Evolutionary conservation across 2,797 vertebrate genomes (phyloP).

Genomic region (Hirundo rustica): DNA sequence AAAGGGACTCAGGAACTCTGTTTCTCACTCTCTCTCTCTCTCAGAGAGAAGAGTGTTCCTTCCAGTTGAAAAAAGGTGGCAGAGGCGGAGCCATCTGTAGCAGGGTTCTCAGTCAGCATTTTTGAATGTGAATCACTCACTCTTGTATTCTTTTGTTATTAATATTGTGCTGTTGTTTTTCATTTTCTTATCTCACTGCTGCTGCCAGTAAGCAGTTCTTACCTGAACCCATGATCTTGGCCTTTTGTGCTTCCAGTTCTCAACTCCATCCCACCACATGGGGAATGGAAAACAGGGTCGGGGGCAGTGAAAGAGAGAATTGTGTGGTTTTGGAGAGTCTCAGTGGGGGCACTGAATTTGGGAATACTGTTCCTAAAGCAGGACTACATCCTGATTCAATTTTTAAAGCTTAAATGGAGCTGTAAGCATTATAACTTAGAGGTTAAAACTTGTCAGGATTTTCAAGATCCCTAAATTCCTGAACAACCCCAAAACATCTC

Average conservation of each 20-base stretch:
- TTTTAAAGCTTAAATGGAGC: background rate
- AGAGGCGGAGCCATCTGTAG: background rate
- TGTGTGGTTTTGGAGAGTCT: background rate
- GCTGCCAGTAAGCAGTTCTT: background rate
- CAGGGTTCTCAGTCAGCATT: background rate
- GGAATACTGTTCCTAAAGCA: background rate
- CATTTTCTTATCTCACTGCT: background rate
- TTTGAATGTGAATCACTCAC: background rate
- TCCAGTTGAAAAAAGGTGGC: too few species aligned
- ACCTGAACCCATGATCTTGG: background rate
- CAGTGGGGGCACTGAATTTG: background rate
- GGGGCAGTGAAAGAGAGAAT: background rate
- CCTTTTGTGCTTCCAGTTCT: background rate
- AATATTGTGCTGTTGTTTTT: background rate
- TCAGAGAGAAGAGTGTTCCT: background rate
- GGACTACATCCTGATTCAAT: background rate
- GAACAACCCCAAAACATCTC: background rate
- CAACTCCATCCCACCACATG: background rate
- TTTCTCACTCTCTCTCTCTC: background rate
- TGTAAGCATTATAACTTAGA: background rate
- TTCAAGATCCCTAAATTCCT: background rate
- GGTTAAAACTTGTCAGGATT: background rate
- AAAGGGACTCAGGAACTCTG: background rate
- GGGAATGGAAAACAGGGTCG: too few species aligned
- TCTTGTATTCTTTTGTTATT: background rate